A percentile compares a stretch with the other conserved stretches of the same genome.
Evolutionary conservation across 2,113 vertebrate species (phyloP).

Genomic region (Bubo bubo): DNA sequence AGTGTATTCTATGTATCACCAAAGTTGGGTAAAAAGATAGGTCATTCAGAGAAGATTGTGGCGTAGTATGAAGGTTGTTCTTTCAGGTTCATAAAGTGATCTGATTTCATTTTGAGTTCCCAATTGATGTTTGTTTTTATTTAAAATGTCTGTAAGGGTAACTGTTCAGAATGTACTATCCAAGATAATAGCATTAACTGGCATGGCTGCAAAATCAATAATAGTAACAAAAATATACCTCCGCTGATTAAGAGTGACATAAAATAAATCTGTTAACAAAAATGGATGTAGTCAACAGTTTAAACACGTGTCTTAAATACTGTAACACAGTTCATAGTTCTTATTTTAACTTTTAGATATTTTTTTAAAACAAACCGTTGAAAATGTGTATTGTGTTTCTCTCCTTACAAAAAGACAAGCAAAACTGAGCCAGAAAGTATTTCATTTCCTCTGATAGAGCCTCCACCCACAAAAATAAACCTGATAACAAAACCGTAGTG

Average conservation of each 20-base stretch:
- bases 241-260: slow-evolving; percentile 73
- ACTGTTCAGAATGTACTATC: slow-evolving; percentile 64
- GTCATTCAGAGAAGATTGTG: slow-evolving; percentile 36
- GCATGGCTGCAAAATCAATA: slow-evolving; percentile 74
- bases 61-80: slow-evolving; percentile 12
- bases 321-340: slow-evolving; percentile 26
- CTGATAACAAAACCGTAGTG: background rate
- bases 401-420: background rate
- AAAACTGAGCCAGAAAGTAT: background rate
- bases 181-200: slow-evolving; percentile 72
- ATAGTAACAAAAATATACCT: slow-evolving; percentile 72
- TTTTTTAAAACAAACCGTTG: slow-evolving; percentile 22
- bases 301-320: slow-evolving; percentile 28
- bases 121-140: slow-evolving; percentile 75
- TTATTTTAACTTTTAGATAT: slow-evolving; percentile 35
- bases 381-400: slow-evolving; percentile 3
- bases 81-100: slow-evolving; percentile 62
- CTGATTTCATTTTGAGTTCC: slow-evolving; percentile 72
- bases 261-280: slow-evolving; percentile 72
- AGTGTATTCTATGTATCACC: background rate
- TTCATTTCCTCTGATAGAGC: background rate
- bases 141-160: slow-evolving; percentile 73
- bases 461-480: background rate
- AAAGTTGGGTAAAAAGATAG: slow-evolving; percentile 24
- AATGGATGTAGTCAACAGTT: slow-evolving; percentile 59